Conservation (phyloP, 1,140 invertebrate genomes). For the Brachystomella parvula region DNA sequence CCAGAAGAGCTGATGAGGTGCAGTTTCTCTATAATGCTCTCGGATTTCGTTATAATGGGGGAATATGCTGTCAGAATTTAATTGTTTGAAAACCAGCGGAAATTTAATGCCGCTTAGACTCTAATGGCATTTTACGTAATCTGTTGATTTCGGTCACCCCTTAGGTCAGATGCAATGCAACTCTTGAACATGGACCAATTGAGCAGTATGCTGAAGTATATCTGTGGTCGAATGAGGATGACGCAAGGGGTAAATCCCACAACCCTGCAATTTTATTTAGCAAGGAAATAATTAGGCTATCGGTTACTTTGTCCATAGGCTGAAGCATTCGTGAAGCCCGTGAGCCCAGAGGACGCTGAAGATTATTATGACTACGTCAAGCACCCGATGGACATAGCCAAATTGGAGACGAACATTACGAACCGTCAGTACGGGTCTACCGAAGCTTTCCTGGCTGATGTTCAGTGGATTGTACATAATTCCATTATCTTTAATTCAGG, state of each 20-base stretch:
- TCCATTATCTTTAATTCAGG: constrained; percentile 80
- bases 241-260: constrained; percentile 57
- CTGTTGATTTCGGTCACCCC: no score
- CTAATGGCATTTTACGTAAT: no score
- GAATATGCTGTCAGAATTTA: no score
- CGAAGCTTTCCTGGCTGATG: constrained; percentile 77
- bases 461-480: constrained; percentile 88
- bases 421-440: constrained; percentile 75
- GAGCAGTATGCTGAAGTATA: constrained; percentile 63
- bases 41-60: no score
- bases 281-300: background rate
- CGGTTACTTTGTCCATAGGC: constrained; percentile 20
- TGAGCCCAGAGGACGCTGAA: constrained; percentile 26
- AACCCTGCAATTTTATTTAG: background rate
- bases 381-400: constrained; percentile 61
- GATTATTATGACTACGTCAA: constrained; percentile 36
- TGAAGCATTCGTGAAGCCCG: constrained; percentile 35
- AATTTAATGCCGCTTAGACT: no score
- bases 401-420: constrained; percentile 67
- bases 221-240: constrained; percentile 62
- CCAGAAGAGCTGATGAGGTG: no score
- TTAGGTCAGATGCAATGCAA: constrained; percentile 61
- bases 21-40: no score
- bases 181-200: constrained; percentile 63
- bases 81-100: no score